Base-by-base conservation (phyloP, 2,888 invertebrate genomes). In the Agonopterix arenella region DNA sequence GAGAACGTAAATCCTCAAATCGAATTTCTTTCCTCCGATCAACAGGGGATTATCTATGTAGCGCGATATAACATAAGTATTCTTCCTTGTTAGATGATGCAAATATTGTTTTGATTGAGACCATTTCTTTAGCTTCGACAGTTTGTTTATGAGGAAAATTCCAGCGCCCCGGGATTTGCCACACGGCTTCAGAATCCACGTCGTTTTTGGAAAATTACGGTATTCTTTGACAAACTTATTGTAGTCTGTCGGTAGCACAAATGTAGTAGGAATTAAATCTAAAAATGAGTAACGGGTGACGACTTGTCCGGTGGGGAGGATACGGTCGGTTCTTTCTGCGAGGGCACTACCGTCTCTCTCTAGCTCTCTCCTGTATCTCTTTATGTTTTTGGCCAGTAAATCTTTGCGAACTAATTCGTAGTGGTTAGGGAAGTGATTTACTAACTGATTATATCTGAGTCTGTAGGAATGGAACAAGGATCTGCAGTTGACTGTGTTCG, bases 161-260 rank as follows among this genome's bases (percentile, higher is more conserved):
- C 98, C 98, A 9, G 95, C 93, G 0, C 96, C 96, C 75, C 96
- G 95, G 1, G 97, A 97, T 83, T 97, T 96, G 9, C 97, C 97
- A 72, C 97, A 97, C 0, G 98, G 98, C 76, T 98, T 98, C 93
- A 98, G 96, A 54, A 98, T 98, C 98, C 98, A 98, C 0, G 97
- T 98, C 59, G 96, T 95, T 70, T 95, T 95, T 0, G 97, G 97
- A 58, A 94, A 95, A 82, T 96, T 97, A 48, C 97, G 91, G 75
- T 97, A 98, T 72, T 97, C 97, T 73, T 98, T 97, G 0, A 97
- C 97, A 80, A 98, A 98, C 92, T 97, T 93, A 75, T 97, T 98
- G 76, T 98, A 98, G 80, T 98, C 98, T 49, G 96, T 95, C 7
- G 98, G 98, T 49, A 98, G 84, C 47, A 98, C 95, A 78, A 96